Percentiles rank a stretch among this genome's conserved stretches.
phyloP scores from a whole-genome alignment of 92 coral and sea anemone genomes.

The Parazoanthus atlanticus region DNA sequence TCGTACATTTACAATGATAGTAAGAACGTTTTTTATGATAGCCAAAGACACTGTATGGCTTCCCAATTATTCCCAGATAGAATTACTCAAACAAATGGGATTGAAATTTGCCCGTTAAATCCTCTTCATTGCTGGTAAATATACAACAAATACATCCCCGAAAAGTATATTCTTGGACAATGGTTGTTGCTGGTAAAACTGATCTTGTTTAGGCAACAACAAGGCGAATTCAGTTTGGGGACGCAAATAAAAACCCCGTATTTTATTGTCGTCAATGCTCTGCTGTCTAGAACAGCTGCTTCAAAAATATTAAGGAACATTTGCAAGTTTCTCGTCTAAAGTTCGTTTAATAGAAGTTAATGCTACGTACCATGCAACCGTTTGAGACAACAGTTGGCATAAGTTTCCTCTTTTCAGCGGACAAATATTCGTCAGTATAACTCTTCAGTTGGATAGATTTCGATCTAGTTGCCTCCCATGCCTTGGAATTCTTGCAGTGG shows the following conservation, averaged over 20 bases:
- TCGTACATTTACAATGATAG: neutral
- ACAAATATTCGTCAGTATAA: slow-evolving; percentile 41
- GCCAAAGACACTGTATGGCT: neutral
- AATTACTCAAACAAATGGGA: neutral
- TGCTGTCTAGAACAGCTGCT: neutral
- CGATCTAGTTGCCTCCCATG: slow-evolving; percentile 31
- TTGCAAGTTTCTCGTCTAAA: neutral
- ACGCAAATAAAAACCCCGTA: no score
- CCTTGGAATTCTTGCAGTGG: slow-evolving; percentile 55
- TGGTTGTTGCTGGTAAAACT: neutral
- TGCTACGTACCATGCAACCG: slow-evolving; percentile 45
- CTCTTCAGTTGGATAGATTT: slow-evolving; percentile 47
- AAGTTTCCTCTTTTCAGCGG: slow-evolving; percentile 23
- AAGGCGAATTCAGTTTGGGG: no score
- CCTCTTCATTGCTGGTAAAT: neutral
- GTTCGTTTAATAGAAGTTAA: neutral
- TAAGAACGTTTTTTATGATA: no score
- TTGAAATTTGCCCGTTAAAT: neutral
- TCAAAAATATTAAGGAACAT: neutral
- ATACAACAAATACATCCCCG: neutral
- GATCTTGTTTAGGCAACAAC: neutral
- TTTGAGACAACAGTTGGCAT: slow-evolving; percentile 41
- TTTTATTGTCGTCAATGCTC: no score
- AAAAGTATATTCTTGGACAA: neutral
- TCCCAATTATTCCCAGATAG: neutral